These are phyloP conservation scores for Cotesia congregata DNA, from an alignment of 2,888 invertebrate species.

Conservation along the genomic window DNA sequence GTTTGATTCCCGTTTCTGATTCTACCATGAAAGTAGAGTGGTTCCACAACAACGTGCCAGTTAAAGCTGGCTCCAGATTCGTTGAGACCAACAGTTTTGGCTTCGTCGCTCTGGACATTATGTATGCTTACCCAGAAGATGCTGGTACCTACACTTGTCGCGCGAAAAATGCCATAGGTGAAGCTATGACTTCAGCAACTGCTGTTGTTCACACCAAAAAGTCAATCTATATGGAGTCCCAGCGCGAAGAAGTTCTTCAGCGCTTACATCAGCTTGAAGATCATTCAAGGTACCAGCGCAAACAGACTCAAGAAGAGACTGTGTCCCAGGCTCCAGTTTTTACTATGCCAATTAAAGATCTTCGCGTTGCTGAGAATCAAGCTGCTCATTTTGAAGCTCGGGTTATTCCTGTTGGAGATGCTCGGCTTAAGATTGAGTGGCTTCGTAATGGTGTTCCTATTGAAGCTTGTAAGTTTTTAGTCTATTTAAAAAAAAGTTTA, in stretches of 20 bases:
- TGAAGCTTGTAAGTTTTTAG: constrained; percentile 81
- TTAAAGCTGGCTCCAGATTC: constrained; percentile 95
- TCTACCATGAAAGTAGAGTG: constrained; percentile 94
- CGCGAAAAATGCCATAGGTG: constrained; percentile 91
- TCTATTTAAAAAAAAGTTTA: no score
- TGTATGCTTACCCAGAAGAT: constrained; percentile 96
- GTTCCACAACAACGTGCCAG: constrained; percentile 92
- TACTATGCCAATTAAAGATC: constrained; percentile 90
- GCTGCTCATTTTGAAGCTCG: constrained; percentile 95
- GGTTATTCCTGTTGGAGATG: constrained; percentile 94
- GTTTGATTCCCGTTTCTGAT: constrained; percentile 94
- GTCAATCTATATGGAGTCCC: constrained; percentile 89
- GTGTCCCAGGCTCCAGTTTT: constrained; percentile 92
- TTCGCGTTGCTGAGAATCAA: constrained; percentile 89
- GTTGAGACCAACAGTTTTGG: constrained; percentile 97
- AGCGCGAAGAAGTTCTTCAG: constrained; percentile 88
- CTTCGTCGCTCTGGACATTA: constrained; percentile 95
- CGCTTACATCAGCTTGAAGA: constrained; percentile 88
- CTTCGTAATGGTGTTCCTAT: constrained; percentile 91
- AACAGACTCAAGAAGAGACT: constrained; percentile 82
- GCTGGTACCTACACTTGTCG: constrained; percentile 95
- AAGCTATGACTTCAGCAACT: constrained; percentile 92
- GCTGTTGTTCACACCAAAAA: constrained; percentile 86
- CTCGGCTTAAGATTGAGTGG: constrained; percentile 94
- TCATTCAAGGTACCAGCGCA: constrained; percentile 80